These are phyloP conservation scores for Luehdorfia chinensis DNA, from an alignment of 1,140 invertebrate species.

Conservation along the genomic window DNA sequence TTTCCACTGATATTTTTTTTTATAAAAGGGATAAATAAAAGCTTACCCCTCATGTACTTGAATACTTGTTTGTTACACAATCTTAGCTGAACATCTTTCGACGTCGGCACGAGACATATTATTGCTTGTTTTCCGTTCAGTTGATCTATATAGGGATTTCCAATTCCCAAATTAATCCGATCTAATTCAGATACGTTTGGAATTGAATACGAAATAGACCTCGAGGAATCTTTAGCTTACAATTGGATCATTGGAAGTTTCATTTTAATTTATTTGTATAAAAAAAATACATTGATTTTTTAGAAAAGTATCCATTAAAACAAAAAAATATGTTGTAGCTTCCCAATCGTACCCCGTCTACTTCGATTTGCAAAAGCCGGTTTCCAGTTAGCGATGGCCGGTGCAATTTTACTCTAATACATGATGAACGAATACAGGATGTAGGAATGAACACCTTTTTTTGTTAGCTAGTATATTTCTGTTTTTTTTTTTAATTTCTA, in stretches of 20 bases:
- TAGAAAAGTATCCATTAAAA: no score
- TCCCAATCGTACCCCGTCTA: no score
- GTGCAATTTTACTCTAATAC: neutral
- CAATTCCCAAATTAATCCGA: conserved; percentile 35
- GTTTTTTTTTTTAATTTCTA: no score
- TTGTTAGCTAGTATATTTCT: no score
- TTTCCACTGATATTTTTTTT: neutral
- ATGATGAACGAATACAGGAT: no score
- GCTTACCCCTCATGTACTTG: neutral
- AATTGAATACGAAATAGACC: conserved; percentile 19
- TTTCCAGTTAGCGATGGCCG: no score
- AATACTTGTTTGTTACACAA: conserved; percentile 9
- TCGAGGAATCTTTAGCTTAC: neutral
- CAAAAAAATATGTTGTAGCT: no score
- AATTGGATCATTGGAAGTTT: conserved; percentile 5
- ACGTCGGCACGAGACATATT: conserved; percentile 18
- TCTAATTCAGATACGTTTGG: conserved; percentile 20
- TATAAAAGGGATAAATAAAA: neutral
- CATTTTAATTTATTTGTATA: no score
- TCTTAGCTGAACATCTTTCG: neutral
- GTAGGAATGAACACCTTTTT: no score
- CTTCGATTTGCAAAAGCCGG: no score
- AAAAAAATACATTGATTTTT: no score
- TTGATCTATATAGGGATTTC: conserved; percentile 27
- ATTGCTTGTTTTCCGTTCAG: conserved; percentile 32